phyloP scores from a whole-genome alignment of 1,140 invertebrate genomes.

The Zelostemma sp. region DNA sequence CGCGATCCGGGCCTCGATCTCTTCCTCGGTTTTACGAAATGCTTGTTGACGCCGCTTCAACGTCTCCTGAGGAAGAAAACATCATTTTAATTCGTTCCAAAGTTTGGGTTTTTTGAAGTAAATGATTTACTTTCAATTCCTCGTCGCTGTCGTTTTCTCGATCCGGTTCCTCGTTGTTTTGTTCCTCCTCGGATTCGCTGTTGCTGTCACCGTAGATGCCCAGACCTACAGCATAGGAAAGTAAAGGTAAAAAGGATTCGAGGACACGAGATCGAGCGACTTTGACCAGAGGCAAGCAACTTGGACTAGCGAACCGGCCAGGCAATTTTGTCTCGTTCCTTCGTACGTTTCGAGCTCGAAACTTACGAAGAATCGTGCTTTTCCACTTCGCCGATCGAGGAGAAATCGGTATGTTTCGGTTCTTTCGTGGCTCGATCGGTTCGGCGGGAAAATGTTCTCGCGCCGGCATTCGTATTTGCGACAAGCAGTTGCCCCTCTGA shows the following conservation, averaged over 20 bases:
- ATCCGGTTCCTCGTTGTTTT: slow-evolving; percentile 57
- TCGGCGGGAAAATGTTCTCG: slow-evolving; percentile 7
- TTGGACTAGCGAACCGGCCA: slow-evolving; percentile 44
- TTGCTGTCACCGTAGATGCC: slow-evolving; percentile 72
- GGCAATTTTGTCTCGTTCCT: too few relatives aligned
- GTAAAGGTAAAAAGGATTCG: slow-evolving; percentile 9
- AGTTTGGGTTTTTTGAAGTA: too few relatives aligned
- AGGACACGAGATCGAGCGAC: not conserved
- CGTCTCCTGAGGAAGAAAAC: slow-evolving; percentile 58
- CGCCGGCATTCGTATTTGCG: slow-evolving; percentile 31
- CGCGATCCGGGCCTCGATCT: slow-evolving; percentile 69
- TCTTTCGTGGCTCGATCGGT: too few relatives aligned
- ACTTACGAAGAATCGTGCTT: too few relatives aligned
- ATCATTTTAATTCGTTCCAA: too few relatives aligned
- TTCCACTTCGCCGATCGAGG: too few relatives aligned
- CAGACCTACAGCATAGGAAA: slow-evolving; percentile 64
- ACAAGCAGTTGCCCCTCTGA: slow-evolving; percentile 49
- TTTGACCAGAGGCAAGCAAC: slow-evolving; percentile 49
- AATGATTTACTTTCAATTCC: slow-evolving; percentile 69
- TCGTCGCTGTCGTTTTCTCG: slow-evolving; percentile 68
- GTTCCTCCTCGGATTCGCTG: slow-evolving; percentile 69
- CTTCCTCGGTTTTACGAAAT: slow-evolving; percentile 71
- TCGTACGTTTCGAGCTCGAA: too few relatives aligned
- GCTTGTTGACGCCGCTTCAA: slow-evolving; percentile 68
- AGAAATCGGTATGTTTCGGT: too few relatives aligned